Evolutionary conservation across 2,888 invertebrate species (phyloP).

Genomic region (Sinopyrophorus schimmeli): DNA sequence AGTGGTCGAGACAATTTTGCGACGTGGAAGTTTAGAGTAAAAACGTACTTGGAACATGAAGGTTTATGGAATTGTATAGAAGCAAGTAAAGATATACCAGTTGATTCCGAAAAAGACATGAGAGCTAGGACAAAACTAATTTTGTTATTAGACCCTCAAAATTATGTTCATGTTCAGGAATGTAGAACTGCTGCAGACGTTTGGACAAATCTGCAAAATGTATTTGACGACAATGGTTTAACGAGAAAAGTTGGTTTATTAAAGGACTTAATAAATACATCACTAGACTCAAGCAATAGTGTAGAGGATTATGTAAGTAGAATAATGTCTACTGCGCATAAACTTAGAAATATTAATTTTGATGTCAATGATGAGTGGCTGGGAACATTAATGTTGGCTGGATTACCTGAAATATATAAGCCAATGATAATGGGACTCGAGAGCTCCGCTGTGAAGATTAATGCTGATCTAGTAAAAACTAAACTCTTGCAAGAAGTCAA

Average conservation of each 20-base stretch:
- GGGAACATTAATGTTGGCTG: slow-evolving; percentile 41
- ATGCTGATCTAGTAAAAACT: slow-evolving; percentile 39
- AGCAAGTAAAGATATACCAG: too few species aligned
- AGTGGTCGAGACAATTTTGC: too few species aligned
- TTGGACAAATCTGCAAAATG: slow-evolving; percentile 38
- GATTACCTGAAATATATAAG: slow-evolving; percentile 39
- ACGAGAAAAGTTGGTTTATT: slow-evolving; percentile 41
- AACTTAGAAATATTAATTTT: slow-evolving; percentile 38
- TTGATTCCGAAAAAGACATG: too few species aligned
- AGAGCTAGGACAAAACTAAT: slow-evolving; percentile 37
- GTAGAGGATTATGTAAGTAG: slow-evolving; percentile 42
- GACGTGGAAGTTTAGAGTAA: too few species aligned
- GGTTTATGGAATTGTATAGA: too few species aligned
- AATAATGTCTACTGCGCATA: slow-evolving; percentile 41
- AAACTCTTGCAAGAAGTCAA: slow-evolving; percentile 40
- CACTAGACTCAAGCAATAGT: slow-evolving; percentile 35
- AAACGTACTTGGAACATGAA: too few species aligned
- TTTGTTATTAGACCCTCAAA: slow-evolving; percentile 36
- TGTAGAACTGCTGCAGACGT: slow-evolving; percentile 36
- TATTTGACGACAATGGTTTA: slow-evolving; percentile 43
- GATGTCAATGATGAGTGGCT: slow-evolving; percentile 42
- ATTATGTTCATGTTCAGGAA: slow-evolving; percentile 40
- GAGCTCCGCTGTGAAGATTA: slow-evolving; percentile 38
- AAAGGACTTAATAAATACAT: slow-evolving; percentile 36
- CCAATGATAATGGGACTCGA: slow-evolving; percentile 43